Evolutionary conservation across 2,113 vertebrate genomes (phyloP), one percentile per base, ranked within the genome.

Genomic region (Nicator chloris): DNA sequence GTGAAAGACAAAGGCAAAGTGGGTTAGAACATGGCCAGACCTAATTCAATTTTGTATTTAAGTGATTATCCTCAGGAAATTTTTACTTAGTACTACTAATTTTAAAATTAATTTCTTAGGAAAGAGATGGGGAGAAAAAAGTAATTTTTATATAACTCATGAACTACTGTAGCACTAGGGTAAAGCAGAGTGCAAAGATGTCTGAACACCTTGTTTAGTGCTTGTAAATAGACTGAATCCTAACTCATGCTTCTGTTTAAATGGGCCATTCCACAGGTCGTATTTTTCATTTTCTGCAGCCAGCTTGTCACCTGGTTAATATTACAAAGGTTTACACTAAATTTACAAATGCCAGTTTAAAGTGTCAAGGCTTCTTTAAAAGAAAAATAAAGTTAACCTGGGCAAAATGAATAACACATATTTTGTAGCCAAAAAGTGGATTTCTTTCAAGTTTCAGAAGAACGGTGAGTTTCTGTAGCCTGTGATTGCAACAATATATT

Each of bases 311-410:
- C 51, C 72, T 75, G 83, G 75, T 90, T 96, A 97, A 97, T 96
- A 95, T 71, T 95, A 84, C 63, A 97, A 94, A 95, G 88, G 95
- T 97, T 96, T 95, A 70, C 57, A 66, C 28, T 84, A 94, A 91
- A 96, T 93, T 94, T 86, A 82, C 5, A n/a, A 94, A 59, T 82
- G 80, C 82, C 45, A 70, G 60, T 96, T 96, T 95, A 87, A 89
- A 85, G 76, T 95, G 90, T 94, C 95, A 96, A 97, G 90, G 77
- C 47, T 91, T 20, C 73, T 89, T 90, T 95, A 92, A 91, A 94
- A 84, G 88, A 80, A 94, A 94, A 94, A 95, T 96, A 97, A 95
- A 97, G 95, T 97, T 95, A 95, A 96, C 95, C 68, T 93, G 87
- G 80, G 78, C 49, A 95, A 97, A 96, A 97, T 96, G 88, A 97